phyloP scores from a whole-genome alignment of 2,888 invertebrate genomes.

The Hirtodrosophila duncani region DNA sequence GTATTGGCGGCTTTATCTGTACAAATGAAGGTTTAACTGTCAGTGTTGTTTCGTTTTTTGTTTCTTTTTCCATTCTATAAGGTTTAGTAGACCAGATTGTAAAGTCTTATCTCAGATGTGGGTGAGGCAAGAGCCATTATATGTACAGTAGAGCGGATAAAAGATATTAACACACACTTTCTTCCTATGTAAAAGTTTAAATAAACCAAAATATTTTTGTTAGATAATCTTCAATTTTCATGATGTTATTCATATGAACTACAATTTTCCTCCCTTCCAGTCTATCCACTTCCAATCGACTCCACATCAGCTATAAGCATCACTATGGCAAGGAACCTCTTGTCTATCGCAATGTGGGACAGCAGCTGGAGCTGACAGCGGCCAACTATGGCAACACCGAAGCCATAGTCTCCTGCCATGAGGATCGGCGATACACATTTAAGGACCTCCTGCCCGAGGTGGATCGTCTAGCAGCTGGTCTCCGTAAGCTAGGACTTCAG shows the following conservation, averaged over 20 bases:
- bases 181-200: no score
- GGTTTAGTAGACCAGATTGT: no score
- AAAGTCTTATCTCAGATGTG: no score
- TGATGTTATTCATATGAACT: neutral
- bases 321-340: conserved; percentile 80
- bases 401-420: conserved; percentile 81
- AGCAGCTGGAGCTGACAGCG: conserved; percentile 80
- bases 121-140: no score
- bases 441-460: conserved; percentile 79
- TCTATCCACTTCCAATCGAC: conserved; percentile 25
- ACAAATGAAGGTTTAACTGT: no score
- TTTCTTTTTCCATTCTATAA: no score
- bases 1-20: no score
- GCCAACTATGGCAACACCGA: conserved; percentile 80
- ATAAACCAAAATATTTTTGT: neutral
- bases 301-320: conserved; percentile 79
- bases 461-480: conserved; percentile 85
- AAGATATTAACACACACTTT: no score
- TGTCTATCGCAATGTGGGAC: conserved; percentile 80
- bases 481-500: conserved; percentile 84
- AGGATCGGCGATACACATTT: conserved; percentile 80
- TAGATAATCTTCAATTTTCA: neutral
- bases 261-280: conserved; percentile 8
- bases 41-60: no score
- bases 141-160: no score